phyloP scores from a whole-genome alignment of 2,113 vertebrate species.

The Ranitomeya variabilis region DNA sequence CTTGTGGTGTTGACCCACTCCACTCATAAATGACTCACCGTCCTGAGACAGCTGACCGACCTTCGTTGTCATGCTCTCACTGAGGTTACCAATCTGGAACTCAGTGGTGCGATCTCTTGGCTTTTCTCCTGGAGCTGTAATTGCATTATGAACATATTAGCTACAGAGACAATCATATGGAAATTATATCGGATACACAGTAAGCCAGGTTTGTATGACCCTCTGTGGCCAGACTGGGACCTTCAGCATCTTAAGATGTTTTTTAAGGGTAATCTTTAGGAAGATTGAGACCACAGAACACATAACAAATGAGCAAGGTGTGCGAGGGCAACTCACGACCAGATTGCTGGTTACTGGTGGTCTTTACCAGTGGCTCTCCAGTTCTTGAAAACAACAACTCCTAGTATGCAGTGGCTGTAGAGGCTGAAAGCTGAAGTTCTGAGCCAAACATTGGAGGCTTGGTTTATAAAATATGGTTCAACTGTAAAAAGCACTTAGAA shows the following conservation, averaged over 20 bases:
- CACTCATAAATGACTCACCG: slow-evolving; percentile 2
- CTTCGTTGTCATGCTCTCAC: slow-evolving; percentile 5
- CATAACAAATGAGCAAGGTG: no score
- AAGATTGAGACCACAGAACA: no score
- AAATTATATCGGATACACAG: neutral
- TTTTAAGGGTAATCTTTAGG: no score
- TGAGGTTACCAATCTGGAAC: slow-evolving; percentile 28
- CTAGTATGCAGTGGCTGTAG: neutral
- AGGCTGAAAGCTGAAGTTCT: no score
- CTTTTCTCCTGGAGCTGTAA: neutral
- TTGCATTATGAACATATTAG: neutral
- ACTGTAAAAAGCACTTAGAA: no score
- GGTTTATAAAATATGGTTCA: no score
- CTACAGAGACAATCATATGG: neutral
- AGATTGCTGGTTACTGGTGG: no score
- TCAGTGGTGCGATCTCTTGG: slow-evolving; percentile 1
- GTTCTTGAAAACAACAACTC: neutral
- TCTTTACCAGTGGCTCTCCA: no score
- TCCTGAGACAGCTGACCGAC: slow-evolving; percentile 23
- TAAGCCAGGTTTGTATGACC: neutral
- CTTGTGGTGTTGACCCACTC: neutral
- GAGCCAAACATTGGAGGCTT: no score
- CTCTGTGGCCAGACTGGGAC: no score
- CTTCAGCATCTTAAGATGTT: no score
- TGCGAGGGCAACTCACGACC: no score